Percentiles rank a stretch among this genome's conserved stretches.
These are phyloP conservation scores for Cettia cetti DNA, from an alignment of 2,113 vertebrate genomes.

Conservation along the genomic window DNA sequence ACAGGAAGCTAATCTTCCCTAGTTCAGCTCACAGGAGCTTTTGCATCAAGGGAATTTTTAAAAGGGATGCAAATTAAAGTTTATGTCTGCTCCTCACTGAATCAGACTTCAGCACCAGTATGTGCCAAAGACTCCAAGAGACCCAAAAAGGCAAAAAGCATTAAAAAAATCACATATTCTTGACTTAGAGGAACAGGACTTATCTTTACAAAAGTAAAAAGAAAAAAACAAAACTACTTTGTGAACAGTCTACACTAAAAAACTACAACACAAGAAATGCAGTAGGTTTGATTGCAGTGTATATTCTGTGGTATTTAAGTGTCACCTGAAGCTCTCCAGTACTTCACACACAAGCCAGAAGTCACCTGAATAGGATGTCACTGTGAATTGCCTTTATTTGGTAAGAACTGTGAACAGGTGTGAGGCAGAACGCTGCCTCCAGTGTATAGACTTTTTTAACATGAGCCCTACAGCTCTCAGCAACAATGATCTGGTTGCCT, in stretches of 20 bases:
- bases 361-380: background rate
- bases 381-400: background rate
- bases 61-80: background rate
- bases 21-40: background rate
- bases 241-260: background rate
- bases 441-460: background rate
- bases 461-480: background rate
- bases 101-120: background rate
- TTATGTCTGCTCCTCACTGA: background rate
- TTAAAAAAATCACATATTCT: background rate
- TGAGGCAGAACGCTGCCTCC: background rate
- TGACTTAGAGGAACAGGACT: background rate
- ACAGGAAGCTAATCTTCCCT: background rate
- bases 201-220: background rate
- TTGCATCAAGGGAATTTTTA: background rate
- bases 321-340: background rate
- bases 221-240: background rate
- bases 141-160: background rate
- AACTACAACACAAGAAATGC: background rate
- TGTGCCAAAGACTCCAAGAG: background rate
- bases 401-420: background rate
- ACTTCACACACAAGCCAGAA: background rate
- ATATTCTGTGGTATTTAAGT: background rate
- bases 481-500: background rate
- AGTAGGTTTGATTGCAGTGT: background rate